A percentile compares a stretch with the other conserved stretches of the same genome.
Evolutionary conservation across 92 coral and sea anemone species (phyloP).

Genomic region (Phymanthus crucifer): DNA sequence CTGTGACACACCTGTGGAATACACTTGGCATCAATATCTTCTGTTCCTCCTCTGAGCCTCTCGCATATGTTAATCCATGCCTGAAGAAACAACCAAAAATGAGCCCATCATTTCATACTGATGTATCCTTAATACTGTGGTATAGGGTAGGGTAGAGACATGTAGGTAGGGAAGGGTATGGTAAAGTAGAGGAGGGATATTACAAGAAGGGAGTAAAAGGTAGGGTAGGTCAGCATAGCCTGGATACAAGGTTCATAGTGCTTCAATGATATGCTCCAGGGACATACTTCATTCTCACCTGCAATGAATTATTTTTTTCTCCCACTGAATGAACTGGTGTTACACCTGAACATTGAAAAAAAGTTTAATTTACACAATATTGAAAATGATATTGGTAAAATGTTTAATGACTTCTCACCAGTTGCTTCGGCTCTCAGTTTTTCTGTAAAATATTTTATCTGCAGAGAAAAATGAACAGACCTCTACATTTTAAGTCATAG

Average conservation of each 20-base stretch:
- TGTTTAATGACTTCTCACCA: constrained; percentile 5
- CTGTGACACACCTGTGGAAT: constrained; percentile 80
- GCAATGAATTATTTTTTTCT: constrained; percentile 11
- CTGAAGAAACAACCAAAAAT: constrained; percentile 26
- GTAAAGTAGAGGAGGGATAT: too few relatives aligned
- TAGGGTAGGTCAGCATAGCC: not conserved
- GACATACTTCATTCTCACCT: constrained; percentile 1
- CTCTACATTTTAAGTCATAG: too few relatives aligned
- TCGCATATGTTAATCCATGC: constrained; percentile 79
- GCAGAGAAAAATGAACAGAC: not conserved
- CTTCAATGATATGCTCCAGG: not conserved
- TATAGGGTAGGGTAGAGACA: too few relatives aligned
- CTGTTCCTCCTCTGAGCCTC: constrained; percentile 57
- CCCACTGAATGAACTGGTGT: constrained; percentile 54
- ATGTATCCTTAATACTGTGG: too few relatives aligned
- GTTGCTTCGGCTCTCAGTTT: constrained; percentile 41
- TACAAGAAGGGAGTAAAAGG: not conserved
- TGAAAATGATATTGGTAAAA: not conserved
- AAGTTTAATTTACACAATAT: not conserved
- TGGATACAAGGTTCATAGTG: not conserved
- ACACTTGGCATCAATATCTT: constrained; percentile 78
- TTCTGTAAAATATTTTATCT: constrained; percentile 56
- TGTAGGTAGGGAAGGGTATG: too few relatives aligned
- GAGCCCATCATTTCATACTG: not conserved
- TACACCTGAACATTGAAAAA: constrained; percentile 12